Conservation (phyloP, 2,888 invertebrate genomes). For the Euplexia lucipara region DNA sequence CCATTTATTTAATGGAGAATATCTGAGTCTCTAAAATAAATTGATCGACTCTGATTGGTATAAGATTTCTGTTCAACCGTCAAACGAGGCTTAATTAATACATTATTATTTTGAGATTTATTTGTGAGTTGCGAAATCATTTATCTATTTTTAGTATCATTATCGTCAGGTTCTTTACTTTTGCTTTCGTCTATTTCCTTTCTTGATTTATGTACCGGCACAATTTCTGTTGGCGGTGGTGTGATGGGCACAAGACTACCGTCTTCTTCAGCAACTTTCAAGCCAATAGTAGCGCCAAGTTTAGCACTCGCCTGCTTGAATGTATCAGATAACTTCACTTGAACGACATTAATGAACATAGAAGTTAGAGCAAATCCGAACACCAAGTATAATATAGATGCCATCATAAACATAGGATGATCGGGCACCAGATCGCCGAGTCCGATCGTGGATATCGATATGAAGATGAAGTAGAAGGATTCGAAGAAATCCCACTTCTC, state of each 20-base stretch:
- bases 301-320: constrained; percentile 96
- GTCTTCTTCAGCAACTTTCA: constrained; percentile 94
- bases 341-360: constrained; percentile 99
- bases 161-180: constrained; percentile 73
- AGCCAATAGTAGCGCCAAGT: constrained; percentile 95
- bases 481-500: constrained; percentile 98
- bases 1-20: constrained; percentile 29
- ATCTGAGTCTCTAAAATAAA: constrained; percentile 1
- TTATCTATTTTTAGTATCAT: constrained; percentile 81
- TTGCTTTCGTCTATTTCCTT: constrained; percentile 71
- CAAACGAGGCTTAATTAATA: constrained; percentile 22
- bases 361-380: constrained; percentile 98
- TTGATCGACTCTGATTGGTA: constrained; percentile 24
- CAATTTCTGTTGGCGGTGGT: constrained; percentile 84
- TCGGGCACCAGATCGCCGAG: constrained; percentile 98
- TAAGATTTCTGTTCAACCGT: constrained; percentile 20
- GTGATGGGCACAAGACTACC: constrained; percentile 87
- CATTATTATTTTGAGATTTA: constrained; percentile 31
- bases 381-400: constrained; percentile 97
- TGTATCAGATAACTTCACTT: constrained; percentile 95
- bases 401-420: constrained; percentile 97
- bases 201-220: constrained; percentile 83
- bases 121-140: constrained; percentile 12
- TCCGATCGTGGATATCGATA: constrained; percentile 99
- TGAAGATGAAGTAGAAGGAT: constrained; percentile 99